phyloP scores from a whole-genome alignment of 2,888 invertebrate genomes.

The Yponomeuta sedellus region DNA sequence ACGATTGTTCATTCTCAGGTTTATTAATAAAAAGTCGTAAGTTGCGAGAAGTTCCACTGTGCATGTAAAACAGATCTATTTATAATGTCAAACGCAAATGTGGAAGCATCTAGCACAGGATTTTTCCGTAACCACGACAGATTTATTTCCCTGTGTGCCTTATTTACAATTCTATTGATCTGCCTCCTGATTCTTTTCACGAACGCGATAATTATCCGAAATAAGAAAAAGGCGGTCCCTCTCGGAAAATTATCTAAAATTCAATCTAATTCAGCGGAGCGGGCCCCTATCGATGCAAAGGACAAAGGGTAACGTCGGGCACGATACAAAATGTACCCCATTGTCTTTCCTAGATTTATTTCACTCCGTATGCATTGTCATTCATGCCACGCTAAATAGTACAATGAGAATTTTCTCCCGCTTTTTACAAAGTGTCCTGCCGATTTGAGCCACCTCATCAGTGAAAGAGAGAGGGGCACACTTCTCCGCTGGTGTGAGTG shows the following conservation, averaged over 20 bases:
- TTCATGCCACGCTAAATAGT: constrained; percentile 56
- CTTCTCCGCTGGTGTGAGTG: neutral
- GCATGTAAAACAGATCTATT: constrained; percentile 1
- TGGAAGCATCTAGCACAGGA: neutral
- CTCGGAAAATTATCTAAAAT: constrained; percentile 65
- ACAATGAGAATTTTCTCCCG: constrained; percentile 46
- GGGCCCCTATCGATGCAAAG: constrained; percentile 51
- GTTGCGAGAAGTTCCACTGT: neutral
- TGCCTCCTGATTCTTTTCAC: neutral
- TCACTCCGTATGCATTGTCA: constrained; percentile 60
- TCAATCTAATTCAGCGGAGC: constrained; percentile 67
- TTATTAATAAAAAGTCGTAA: constrained; percentile 2
- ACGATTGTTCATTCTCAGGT: neutral
- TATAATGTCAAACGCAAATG: neutral
- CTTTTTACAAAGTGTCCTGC: constrained; percentile 19
- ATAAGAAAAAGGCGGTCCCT: constrained; percentile 53
- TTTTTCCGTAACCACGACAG: neutral
- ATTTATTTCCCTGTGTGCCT: neutral
- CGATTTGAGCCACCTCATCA: constrained; percentile 3
- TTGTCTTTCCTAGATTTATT: constrained; percentile 67
- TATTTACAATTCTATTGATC: neutral
- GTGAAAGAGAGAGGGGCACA: neutral
- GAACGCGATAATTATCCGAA: constrained; percentile 24
- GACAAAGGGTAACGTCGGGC: constrained; percentile 58
- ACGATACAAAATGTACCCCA: constrained; percentile 35